phyloP scores from a whole-genome alignment of 2,888 invertebrate genomes.

The Hydroisotoma schaefferi region DNA sequence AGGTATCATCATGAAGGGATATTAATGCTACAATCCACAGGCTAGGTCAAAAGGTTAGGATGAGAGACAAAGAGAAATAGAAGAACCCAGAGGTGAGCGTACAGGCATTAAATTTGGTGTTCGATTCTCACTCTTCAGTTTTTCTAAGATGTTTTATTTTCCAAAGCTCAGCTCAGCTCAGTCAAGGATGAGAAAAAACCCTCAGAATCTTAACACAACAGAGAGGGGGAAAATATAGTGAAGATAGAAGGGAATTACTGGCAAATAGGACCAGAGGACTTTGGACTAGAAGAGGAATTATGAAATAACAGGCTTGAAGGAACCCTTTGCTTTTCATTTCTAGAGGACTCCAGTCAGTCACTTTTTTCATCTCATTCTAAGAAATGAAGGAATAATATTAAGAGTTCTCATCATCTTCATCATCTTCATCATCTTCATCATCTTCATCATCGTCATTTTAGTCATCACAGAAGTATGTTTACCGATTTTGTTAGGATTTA shows the following conservation, averaged over 20 bases:
- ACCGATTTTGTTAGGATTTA: too few relatives aligned
- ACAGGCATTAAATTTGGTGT: background rate
- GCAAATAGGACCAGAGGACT: too few relatives aligned
- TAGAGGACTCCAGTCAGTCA: too few relatives aligned
- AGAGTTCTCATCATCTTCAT: too few relatives aligned
- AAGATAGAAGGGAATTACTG: too few relatives aligned
- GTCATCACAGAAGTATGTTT: too few relatives aligned
- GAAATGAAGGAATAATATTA: too few relatives aligned
- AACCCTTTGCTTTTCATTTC: constrained; percentile 2
- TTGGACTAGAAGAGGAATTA: background rate
- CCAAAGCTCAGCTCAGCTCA: background rate
- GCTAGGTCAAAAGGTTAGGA: constrained; percentile 23
- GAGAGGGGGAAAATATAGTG: too few relatives aligned
- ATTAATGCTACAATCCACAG: constrained; percentile 26
- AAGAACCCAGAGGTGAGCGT: background rate
- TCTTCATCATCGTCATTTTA: too few relatives aligned
- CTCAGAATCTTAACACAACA: constrained; percentile 2
- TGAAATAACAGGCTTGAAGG: background rate
- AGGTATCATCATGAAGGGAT: constrained; percentile 15
- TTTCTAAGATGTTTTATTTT: background rate
- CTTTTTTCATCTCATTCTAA: too few relatives aligned
- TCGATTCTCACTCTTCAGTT: constrained; percentile 1
- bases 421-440: too few relatives aligned
- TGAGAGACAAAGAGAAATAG: constrained; percentile 13
- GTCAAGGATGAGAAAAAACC: constrained; percentile 2